Percentiles rank a stretch among this genome's conserved stretches.
These are phyloP conservation scores for Orthonyx spaldingii DNA, from an alignment of 2,113 vertebrate species.

Conservation along the genomic window DNA sequence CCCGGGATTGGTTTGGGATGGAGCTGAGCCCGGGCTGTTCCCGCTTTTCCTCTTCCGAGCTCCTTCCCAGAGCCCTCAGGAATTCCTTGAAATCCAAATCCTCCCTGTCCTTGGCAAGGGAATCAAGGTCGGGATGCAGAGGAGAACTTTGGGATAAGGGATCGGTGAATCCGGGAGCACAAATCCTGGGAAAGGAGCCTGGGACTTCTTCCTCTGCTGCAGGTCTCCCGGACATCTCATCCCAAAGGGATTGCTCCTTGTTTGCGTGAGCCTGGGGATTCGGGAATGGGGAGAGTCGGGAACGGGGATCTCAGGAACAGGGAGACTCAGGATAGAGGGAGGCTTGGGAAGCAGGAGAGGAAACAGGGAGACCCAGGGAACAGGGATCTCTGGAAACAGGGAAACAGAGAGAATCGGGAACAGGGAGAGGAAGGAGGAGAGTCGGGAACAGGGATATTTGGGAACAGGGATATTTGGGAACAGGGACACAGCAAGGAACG, in stretches of 20 bases:
- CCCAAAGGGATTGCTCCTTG: not conserved
- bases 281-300: not conserved
- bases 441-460: not conserved
- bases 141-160: not conserved
- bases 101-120: not conserved
- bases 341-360: not conserved
- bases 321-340: not conserved
- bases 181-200: not conserved
- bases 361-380: not conserved
- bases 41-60: not conserved
- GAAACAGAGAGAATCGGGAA: too few species aligned
- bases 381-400: too few species aligned
- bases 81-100: not conserved
- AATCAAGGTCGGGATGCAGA: not conserved
- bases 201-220: not conserved
- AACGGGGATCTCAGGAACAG: not conserved
- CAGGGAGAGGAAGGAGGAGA: not conserved
- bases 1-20: not conserved
- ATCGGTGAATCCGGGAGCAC: not conserved
- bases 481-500: not conserved
- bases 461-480: not conserved
- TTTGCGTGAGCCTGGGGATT: not conserved
- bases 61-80: not conserved
- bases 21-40: not conserved
- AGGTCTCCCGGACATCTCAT: not conserved